These are phyloP conservation scores for Hypselothyrea guttata DNA, from an alignment of 2,888 invertebrate genomes.

Conservation along the genomic window DNA sequence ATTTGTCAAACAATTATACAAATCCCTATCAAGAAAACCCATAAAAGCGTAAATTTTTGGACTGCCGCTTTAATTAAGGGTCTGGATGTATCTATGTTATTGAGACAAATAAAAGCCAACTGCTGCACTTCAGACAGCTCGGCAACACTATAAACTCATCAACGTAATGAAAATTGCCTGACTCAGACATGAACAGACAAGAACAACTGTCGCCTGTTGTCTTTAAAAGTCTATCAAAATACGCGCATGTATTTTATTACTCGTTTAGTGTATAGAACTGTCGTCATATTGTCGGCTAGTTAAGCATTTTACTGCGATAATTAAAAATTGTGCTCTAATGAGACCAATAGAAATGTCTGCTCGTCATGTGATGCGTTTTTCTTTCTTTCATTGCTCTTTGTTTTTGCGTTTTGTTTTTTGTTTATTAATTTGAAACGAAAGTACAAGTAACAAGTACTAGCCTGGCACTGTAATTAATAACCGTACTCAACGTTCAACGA, in stretches of 20 bases:
- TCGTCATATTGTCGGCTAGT: constrained; percentile 62
- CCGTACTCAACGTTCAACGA: constrained; percentile 11
- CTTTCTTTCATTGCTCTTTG: no score
- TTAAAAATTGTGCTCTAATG: constrained; percentile 45
- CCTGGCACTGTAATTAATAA: constrained; percentile 43
- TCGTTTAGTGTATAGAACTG: constrained; percentile 19
- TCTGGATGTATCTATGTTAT: constrained; percentile 18
- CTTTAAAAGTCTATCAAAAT: constrained; percentile 56
- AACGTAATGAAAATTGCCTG: constrained; percentile 59
- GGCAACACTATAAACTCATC: constrained; percentile 72
- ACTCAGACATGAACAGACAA: constrained; percentile 19
- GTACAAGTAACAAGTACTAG: constrained; percentile 13
- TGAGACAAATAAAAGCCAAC: constrained; percentile 38
- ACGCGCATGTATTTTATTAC: constrained; percentile 68
- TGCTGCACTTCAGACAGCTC: constrained; percentile 43
- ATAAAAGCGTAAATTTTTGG: no score
- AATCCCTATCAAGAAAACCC: no score
- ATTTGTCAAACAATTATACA: no score
- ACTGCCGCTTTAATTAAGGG: no score
- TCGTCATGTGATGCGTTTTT: constrained; percentile 33
- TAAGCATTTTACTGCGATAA: constrained; percentile 50
- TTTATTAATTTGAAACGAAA: constrained; percentile 38
- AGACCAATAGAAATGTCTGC: constrained; percentile 25
- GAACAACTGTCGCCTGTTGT: constrained; percentile 26
- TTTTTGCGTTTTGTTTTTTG: no score